A percentile compares a stretch with the other conserved stretches of the same genome.
Evolutionary conservation across 2,113 vertebrate genomes (phyloP).

Genomic region (Strigops habroptila): DNA sequence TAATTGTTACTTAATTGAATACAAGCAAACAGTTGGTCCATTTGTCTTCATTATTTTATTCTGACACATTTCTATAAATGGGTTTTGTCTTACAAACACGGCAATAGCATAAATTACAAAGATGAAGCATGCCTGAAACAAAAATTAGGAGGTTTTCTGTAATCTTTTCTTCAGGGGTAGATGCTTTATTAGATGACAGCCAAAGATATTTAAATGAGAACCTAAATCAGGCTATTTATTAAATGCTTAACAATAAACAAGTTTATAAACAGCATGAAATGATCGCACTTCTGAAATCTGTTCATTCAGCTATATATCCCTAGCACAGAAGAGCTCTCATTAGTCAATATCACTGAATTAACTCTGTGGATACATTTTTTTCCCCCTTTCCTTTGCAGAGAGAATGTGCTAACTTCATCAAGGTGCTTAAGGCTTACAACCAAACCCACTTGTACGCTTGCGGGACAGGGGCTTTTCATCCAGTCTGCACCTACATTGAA

Average conservation of each 20-base stretch:
- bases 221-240: slow-evolving; percentile 16
- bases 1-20: slow-evolving; percentile 55
- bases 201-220: slow-evolving; percentile 27
- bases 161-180: not conserved
- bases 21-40: slow-evolving; percentile 50
- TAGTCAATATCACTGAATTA: slow-evolving; percentile 29
- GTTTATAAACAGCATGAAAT: not conserved
- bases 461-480: slow-evolving; percentile 96
- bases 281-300: slow-evolving; percentile 11
- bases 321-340: not conserved
- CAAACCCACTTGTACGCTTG: slow-evolving; percentile 94
- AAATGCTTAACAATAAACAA: slow-evolving; percentile 15
- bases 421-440: slow-evolving; percentile 91
- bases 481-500: slow-evolving; percentile 91
- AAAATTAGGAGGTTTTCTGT: not conserved
- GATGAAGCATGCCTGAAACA: not conserved
- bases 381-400: slow-evolving; percentile 77
- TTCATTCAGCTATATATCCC: not conserved
- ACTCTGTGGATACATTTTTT: slow-evolving; percentile 19
- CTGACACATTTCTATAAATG: slow-evolving; percentile 57
- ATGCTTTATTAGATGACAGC: slow-evolving; percentile 5
- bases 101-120: slow-evolving; percentile 38
- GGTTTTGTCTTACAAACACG: slow-evolving; percentile 19
- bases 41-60: slow-evolving; percentile 65
- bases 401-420: slow-evolving; percentile 97